Evolutionary conservation across 2,113 vertebrate genomes (phyloP).

Genomic region (Scopus umbretta): DNA sequence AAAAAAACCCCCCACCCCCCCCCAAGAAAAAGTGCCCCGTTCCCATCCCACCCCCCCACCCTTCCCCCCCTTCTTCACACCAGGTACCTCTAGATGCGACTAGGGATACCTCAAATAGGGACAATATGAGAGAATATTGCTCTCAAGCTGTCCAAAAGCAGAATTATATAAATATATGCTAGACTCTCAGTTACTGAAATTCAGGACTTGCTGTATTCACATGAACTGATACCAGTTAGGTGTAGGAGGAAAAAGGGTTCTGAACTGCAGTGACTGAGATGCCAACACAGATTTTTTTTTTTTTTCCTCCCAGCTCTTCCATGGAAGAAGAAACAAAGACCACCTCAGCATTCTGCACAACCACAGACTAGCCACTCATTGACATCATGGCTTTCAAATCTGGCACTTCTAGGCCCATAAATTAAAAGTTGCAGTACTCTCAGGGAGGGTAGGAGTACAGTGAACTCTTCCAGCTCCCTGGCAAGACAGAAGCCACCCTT

Average conservation of each 20-base stretch:
- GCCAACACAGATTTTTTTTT: not conserved
- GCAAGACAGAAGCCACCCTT: not conserved
- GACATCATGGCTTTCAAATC: not conserved
- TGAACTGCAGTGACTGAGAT: not conserved
- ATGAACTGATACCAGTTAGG: fast-evolving
- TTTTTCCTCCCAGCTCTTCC: not conserved
- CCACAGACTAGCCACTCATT: not conserved
- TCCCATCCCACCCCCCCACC: too few relatives aligned
- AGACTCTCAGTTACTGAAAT: not conserved
- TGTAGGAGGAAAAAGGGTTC: not conserved
- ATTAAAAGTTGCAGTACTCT: not conserved
- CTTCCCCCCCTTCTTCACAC: too few relatives aligned
- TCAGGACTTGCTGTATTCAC: not conserved
- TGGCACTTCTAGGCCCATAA: not conserved
- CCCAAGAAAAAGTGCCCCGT: too few relatives aligned
- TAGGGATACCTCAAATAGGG: not conserved
- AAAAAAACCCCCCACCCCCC: too few relatives aligned
- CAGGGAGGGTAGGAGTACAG: not conserved
- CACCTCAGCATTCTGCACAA: not conserved
- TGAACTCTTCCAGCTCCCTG: not conserved
- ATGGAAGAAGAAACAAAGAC: not conserved
- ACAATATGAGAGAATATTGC: not conserved
- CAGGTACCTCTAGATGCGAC: not conserved
- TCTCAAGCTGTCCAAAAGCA: not conserved
- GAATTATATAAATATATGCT: not conserved